Evolutionary conservation across 1,140 invertebrate genomes (phyloP), one percentile per base, ranked within the genome.

Genomic region (Drosophila albomicans): DNA sequence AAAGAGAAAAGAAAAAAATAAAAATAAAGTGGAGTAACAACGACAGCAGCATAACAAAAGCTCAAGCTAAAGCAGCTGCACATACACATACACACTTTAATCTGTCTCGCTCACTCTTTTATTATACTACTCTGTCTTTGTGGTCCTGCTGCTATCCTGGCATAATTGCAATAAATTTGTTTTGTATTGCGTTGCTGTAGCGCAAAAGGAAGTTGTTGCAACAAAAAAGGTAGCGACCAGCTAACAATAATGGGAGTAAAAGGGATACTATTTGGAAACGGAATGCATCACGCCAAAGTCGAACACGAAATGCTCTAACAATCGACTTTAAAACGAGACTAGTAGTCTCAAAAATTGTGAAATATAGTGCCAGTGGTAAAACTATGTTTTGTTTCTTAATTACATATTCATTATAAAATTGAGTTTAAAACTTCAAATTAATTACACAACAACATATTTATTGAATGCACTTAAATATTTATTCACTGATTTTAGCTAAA

Each of bases 101-200:
- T 62, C 57, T 69, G 71, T 43, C 59, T 49, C 7, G n/a, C 20
- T 45, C 5, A 25, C 16, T 5, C 35, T 64, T 3, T 64, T 16
- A 28, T 3, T 15, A n/a, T 45, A 15, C 6, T 16, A 25, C 3
- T 65, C n/a, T 43, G 16, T 43, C 11, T 20, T 51, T 57, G 3
- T 51, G 56, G 45, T 70, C 59, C 56, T 64, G 59, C 69, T 74
- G 64, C 49, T 66, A 52, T 70, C 66, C 59, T 78, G 51, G 69
- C 69, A 85, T 75, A 85, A 85, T 81, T 85, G 81, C 69, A 81
- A 85, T 84, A 84, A 84, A 85, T 80, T 75, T 63, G 61, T 81
- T 75, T 78, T 70, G 61, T 63, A 64, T 67, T 54, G 58, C 70
- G 46, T 68, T 66, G 64, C 13, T 28, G 30, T 46, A 73, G 65